Conservation (phyloP, 2,888 invertebrate species). For the Mimachlamys varia region DNA sequence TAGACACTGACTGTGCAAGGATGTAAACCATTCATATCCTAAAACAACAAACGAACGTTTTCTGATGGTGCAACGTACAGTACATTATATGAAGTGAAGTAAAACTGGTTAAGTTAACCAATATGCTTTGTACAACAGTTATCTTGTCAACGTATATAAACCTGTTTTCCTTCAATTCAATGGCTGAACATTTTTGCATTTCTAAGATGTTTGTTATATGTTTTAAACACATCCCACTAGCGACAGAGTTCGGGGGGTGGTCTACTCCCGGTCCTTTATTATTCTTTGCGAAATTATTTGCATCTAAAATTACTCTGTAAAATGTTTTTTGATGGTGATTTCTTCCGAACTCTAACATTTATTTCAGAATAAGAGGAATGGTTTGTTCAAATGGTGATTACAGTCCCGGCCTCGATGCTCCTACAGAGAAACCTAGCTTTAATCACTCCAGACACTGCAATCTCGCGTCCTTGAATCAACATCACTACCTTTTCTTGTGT, state of each 20-base stretch:
- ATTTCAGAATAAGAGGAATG: background rate
- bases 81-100: too few species aligned
- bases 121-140: too few species aligned
- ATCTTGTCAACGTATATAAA: background rate
- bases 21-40: too few species aligned
- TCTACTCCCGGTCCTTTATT: background rate
- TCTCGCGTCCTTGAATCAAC: background rate
- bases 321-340: background rate
- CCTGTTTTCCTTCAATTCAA: background rate
- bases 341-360: background rate
- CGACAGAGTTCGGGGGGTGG: background rate
- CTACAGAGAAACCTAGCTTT: too few species aligned
- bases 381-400: constrained; percentile 1
- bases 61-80: too few species aligned
- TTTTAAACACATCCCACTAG: background rate
- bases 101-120: too few species aligned
- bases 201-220: background rate
- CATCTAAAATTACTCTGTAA: background rate
- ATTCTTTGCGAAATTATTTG: background rate
- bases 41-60: too few species aligned
- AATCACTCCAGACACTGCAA: background rate
- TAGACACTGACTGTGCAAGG: too few species aligned
- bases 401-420: background rate
- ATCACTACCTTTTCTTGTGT: background rate
- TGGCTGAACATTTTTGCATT: background rate